Conservation (phyloP, 1,140 invertebrate species). For the Drosophila lowei region DNA sequence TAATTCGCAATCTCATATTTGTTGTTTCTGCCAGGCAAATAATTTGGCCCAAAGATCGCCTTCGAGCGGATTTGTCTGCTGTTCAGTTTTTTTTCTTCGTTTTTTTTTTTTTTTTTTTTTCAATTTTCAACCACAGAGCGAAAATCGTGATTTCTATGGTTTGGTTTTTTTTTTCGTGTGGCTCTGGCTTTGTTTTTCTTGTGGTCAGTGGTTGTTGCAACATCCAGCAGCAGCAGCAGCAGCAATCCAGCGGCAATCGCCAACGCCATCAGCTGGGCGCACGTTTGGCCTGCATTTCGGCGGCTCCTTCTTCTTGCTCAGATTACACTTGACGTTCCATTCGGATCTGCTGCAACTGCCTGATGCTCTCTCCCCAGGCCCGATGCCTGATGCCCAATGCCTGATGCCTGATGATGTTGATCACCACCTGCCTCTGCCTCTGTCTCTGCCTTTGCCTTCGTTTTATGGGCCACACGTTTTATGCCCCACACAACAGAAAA, state of each 20-base stretch:
- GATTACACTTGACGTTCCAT: conserved; percentile 76
- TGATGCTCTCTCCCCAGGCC: background rate
- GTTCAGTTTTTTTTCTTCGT: conserved; percentile 13
- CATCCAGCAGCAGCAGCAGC: conserved; percentile 41
- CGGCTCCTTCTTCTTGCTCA: conserved; percentile 61
- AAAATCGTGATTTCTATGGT: conserved; percentile 78
- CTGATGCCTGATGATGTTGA: conserved; percentile 46
- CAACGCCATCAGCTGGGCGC: conserved; percentile 77
- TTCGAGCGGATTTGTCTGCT: conserved; percentile 44
- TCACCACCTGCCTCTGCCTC: conserved; percentile 55
- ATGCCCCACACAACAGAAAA: conserved; percentile 55
- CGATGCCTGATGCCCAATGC: background rate
- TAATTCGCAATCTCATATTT: conserved; percentile 80
- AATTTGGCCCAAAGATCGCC: conserved; percentile 55
- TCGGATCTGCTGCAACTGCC: conserved; percentile 6
- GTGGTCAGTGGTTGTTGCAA: conserved; percentile 68
- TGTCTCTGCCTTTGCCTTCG: conserved; percentile 65
- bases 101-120: conserved; percentile 11
- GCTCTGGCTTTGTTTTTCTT: conserved; percentile 52
- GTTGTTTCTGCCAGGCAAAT: conserved; percentile 70
- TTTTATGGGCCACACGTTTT: conserved; percentile 52
- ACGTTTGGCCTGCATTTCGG: conserved; percentile 76
- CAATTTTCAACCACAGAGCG: conserved; percentile 64
- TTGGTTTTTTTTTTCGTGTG: conserved; percentile 52
- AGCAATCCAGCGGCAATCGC: conserved; percentile 70